phyloP scores from a whole-genome alignment of 37 sponge, comb jelly and placozoan genomes.

The Diacarnus erythraeanus region DNA sequence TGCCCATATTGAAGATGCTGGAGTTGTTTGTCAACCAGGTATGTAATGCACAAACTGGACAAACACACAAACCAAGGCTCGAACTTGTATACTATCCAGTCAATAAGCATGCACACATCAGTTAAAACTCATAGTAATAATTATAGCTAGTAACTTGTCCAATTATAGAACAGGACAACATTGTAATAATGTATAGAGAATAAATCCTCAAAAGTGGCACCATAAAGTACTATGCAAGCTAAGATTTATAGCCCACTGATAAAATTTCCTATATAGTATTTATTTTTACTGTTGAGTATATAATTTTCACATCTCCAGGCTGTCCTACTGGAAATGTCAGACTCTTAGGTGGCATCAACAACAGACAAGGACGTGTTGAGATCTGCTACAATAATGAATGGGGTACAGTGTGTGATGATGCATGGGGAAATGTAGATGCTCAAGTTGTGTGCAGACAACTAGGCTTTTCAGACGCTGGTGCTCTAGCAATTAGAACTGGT shows the following conservation, averaged over 20 bases:
- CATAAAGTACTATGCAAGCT: no score
- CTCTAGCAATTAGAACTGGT: background rate
- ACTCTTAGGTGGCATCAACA: constrained; percentile 30
- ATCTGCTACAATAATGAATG: constrained; percentile 37
- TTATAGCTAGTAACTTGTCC: no score
- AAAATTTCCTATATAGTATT: no score
- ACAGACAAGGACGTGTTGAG: constrained; percentile 33
- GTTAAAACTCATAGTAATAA: no score
- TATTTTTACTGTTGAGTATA: no score
- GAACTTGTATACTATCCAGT: no score
- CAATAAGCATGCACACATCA: no score
- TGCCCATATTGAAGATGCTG: constrained; percentile 31
- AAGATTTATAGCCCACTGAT: no score
- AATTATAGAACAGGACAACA: no score
- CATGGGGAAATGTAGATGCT: constrained; percentile 10
- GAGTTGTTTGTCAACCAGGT: background rate
- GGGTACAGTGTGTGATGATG: constrained; percentile 60
- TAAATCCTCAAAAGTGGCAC: no score
- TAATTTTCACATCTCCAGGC: no score
- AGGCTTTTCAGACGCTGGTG: constrained; percentile 27
- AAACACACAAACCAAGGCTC: background rate
- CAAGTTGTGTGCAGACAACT: constrained; percentile 55
- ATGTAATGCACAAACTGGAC: background rate
- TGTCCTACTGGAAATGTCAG: constrained; percentile 12
- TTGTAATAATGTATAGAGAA: no score